Evolutionary conservation across 2,797 vertebrate genomes (phyloP).

Genomic region (Rhinophrynus dorsalis): DNA sequence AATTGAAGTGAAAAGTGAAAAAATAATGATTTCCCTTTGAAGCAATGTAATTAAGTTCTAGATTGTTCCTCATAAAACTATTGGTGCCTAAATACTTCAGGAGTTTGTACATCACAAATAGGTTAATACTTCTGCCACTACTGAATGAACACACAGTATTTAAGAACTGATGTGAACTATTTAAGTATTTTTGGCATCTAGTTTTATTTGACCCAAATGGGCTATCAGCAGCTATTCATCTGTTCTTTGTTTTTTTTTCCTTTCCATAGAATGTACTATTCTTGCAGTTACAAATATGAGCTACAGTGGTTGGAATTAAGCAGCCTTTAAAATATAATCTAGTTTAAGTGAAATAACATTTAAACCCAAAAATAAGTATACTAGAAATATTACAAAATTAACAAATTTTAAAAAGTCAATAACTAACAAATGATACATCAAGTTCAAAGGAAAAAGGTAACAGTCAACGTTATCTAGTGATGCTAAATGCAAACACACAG

Average conservation of each 20-base stretch:
- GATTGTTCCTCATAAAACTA: slow-evolving; percentile 3
- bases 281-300: too few species aligned
- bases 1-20: neutral
- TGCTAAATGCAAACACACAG: too few species aligned
- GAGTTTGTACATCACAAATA: neutral
- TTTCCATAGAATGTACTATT: too few species aligned
- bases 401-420: too few species aligned
- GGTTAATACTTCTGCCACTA: slow-evolving; percentile 7
- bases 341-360: too few species aligned
- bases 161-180: slow-evolving; percentile 6
- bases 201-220: neutral
- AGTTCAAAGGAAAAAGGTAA: too few species aligned
- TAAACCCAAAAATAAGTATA: too few species aligned
- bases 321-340: too few species aligned
- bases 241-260: neutral
- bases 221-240: neutral
- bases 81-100: neutral
- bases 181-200: slow-evolving; percentile 10
- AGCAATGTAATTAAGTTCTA: slow-evolving; percentile 1
- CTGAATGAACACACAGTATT: neutral
- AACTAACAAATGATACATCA: too few species aligned
- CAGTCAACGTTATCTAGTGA: too few species aligned
- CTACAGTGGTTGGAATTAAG: too few species aligned
- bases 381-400: too few species aligned
- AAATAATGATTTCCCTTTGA: neutral